Conservation (phyloP, 2,797 vertebrate genomes). For the Muscicapa comitata region DNA sequence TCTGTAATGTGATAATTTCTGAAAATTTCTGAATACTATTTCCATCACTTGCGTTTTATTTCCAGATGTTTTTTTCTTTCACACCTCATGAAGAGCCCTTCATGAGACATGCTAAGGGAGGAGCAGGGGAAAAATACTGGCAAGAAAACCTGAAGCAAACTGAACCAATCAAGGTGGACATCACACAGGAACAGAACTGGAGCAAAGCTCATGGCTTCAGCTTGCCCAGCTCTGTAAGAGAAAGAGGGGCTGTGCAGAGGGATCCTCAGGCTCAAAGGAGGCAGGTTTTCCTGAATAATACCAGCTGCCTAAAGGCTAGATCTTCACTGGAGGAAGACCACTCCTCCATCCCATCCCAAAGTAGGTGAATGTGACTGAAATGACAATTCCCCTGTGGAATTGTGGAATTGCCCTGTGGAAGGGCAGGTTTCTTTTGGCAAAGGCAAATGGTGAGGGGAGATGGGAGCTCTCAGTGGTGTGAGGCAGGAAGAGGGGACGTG, state of each 20-base stretch:
- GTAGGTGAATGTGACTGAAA: neutral
- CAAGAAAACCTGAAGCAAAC: neutral
- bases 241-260: neutral
- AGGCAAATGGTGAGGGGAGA: neutral
- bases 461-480: neutral
- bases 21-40: neutral
- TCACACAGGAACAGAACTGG: neutral
- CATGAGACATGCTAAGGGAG: neutral
- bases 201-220: neutral
- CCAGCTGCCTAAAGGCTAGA: neutral
- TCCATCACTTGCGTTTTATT: neutral
- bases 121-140: neutral
- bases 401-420: neutral
- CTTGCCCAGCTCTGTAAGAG: neutral
- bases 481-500: neutral
- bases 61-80: neutral
- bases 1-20: neutral
- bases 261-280: neutral
- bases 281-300: neutral
- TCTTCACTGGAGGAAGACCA: neutral
- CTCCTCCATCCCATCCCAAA: neutral
- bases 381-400: neutral
- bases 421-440: neutral
- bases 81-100: neutral
- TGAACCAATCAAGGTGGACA: neutral